Conservation (phyloP, 2,113 vertebrate genomes). For the Anarhynchus alexandrinus region DNA sequence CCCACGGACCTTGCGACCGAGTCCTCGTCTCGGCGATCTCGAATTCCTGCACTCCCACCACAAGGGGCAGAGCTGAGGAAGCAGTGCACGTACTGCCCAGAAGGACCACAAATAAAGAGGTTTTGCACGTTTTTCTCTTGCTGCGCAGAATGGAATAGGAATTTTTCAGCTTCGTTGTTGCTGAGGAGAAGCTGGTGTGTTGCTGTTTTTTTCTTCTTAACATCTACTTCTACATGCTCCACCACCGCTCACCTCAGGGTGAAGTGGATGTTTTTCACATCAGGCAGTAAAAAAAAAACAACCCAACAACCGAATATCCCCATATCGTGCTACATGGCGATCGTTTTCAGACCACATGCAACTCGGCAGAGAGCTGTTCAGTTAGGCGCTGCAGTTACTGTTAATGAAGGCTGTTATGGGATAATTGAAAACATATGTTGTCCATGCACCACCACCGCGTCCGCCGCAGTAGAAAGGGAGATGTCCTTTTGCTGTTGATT, state of each 20-base stretch:
- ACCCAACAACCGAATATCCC: neutral
- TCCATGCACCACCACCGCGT: constrained; percentile 26
- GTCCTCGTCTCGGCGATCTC: neutral
- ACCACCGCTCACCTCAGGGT: neutral
- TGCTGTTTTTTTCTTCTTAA: neutral
- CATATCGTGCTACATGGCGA: neutral
- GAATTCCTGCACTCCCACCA: neutral
- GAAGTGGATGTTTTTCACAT: neutral
- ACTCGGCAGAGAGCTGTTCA: constrained; percentile 16
- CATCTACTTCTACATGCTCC: neutral
- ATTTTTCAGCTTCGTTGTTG: neutral
- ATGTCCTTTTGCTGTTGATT: constrained; percentile 34
- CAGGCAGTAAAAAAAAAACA: neutral
- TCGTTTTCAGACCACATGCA: constrained; percentile 28
- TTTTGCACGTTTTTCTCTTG: neutral
- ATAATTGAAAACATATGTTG: constrained; percentile 70
- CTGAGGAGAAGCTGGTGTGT: neutral
- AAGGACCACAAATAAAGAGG: neutral
- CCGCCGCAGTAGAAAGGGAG: constrained; percentile 61
- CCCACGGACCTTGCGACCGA: neutral
- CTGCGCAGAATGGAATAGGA: neutral
- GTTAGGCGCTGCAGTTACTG: constrained; percentile 28
- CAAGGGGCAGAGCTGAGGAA: neutral
- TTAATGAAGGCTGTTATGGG: constrained; percentile 61
- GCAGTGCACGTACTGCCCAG: neutral